These are phyloP conservation scores for Sarcophaga variegata DNA, from an alignment of 2,888 invertebrate species.

Conservation along the genomic window DNA sequence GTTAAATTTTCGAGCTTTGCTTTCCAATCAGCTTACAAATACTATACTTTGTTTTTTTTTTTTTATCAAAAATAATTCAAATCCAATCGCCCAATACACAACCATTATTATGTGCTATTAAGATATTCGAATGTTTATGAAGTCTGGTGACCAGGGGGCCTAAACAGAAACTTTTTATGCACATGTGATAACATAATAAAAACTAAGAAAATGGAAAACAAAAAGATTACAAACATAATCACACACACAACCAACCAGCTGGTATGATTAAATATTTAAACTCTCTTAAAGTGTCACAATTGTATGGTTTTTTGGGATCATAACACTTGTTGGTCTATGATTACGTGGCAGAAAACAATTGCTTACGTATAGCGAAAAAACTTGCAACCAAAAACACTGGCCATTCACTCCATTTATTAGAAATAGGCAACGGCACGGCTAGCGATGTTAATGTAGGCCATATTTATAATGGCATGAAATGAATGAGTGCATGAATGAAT, in stretches of 20 bases:
- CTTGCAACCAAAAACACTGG: conserved; percentile 15
- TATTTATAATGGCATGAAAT: conserved; percentile 20
- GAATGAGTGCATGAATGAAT: too few species aligned
- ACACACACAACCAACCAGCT: background rate
- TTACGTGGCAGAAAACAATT: conserved; percentile 25
- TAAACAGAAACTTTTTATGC: background rate
- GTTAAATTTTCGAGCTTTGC: too few species aligned
- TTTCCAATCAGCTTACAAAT: too few species aligned
- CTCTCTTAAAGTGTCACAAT: conserved; percentile 56
- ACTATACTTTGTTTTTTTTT: too few species aligned
- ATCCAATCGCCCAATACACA: background rate
- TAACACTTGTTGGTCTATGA: conserved; percentile 49
- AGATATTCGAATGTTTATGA: conserved; percentile 10
- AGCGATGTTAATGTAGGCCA: conserved; percentile 35
- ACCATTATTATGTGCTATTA: background rate
- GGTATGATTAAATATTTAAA: conserved; percentile 28
- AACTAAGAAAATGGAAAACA: too few species aligned
- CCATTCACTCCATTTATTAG: conserved; percentile 59
- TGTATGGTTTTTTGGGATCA: conserved; percentile 52
- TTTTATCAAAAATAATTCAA: too few species aligned
- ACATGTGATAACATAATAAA: background rate
- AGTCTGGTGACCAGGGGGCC: conserved; percentile 23
- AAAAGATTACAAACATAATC: conserved; percentile 23
- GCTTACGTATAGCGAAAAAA: conserved; percentile 23
- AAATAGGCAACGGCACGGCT: conserved; percentile 29